These are phyloP conservation scores for Andrena bucephala DNA, from an alignment of 2,888 invertebrate genomes.

Conservation along the genomic window DNA sequence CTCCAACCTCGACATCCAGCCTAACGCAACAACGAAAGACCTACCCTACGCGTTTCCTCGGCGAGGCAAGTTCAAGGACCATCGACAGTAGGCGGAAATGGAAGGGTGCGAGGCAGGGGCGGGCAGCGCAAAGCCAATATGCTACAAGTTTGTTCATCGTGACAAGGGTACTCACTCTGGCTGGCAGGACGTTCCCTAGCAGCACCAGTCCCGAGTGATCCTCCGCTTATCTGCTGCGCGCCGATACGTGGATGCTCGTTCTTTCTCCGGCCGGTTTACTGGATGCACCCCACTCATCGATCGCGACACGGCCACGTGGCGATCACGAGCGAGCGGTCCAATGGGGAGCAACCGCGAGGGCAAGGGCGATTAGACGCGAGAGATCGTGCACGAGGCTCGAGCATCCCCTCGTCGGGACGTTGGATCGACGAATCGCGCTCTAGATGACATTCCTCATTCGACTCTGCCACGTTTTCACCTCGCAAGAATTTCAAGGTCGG, in stretches of 20 bases:
- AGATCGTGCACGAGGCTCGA: slow-evolving; percentile 18
- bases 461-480: neutral
- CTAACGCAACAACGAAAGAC: slow-evolving; percentile 22
- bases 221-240: slow-evolving; percentile 44
- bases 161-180: slow-evolving; percentile 63
- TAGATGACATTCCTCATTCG: slow-evolving; percentile 7
- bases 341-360: slow-evolving; percentile 18
- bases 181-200: slow-evolving; percentile 56
- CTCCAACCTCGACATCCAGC: neutral
- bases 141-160: slow-evolving; percentile 49
- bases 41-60: slow-evolving; percentile 29
- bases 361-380: slow-evolving; percentile 1
- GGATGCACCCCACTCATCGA: slow-evolving; percentile 59
- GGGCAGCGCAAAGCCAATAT: slow-evolving; percentile 30
- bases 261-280: slow-evolving; percentile 39
- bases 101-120: neutral
- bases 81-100: slow-evolving; percentile 35
- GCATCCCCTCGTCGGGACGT: neutral
- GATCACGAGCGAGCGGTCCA: slow-evolving; percentile 58
- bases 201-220: slow-evolving; percentile 53
- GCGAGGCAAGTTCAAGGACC: slow-evolving; percentile 51
- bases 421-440: neutral
- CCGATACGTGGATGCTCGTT: slow-evolving; percentile 38
- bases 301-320: slow-evolving; percentile 64
- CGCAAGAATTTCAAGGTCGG: too few species aligned